Conservation (phyloP, 2,797 vertebrate genomes). For the Gambelia wislizenii region DNA sequence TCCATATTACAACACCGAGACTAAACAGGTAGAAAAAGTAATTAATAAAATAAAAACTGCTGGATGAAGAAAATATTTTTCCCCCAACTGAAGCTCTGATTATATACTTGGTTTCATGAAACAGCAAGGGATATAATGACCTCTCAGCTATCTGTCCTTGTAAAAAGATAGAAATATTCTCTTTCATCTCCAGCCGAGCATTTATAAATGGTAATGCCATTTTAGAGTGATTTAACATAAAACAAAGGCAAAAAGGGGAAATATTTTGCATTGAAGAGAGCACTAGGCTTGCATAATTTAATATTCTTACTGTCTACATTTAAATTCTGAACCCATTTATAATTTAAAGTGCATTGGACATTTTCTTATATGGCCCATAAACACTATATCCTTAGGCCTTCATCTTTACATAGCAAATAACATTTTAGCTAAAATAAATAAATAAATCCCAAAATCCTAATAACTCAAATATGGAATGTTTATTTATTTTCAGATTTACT, state of each 20-base stretch:
- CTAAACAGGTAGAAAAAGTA: conserved; percentile 60
- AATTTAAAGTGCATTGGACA: conserved; percentile 8
- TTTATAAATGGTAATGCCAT: conserved; percentile 60
- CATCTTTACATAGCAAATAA: not conserved
- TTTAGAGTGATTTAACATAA: conserved; percentile 65
- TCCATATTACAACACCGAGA: conserved; percentile 62
- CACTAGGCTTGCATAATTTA: conserved; percentile 37
- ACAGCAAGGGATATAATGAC: conserved; percentile 70
- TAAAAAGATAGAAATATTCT: conserved; percentile 61
- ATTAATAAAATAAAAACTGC: conserved; percentile 43
- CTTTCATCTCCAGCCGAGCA: conserved; percentile 57
- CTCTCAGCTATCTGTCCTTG: conserved; percentile 61
- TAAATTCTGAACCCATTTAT: not conserved
- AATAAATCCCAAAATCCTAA: not conserved
- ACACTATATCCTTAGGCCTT: not conserved
- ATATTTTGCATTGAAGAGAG: conserved; percentile 54
- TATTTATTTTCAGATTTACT: not conserved
- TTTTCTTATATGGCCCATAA: not conserved
- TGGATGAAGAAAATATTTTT: conserved; percentile 68
- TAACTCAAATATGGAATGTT: not conserved
- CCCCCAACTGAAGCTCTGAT: conserved; percentile 66
- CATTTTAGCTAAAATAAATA: not conserved
- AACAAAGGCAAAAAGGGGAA: conserved; percentile 47
- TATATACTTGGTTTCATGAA: conserved; percentile 70
- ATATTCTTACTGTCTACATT: conserved; percentile 39